phyloP scores from a whole-genome alignment of 2,888 invertebrate genomes.

The Himalopsyche anomala region DNA sequence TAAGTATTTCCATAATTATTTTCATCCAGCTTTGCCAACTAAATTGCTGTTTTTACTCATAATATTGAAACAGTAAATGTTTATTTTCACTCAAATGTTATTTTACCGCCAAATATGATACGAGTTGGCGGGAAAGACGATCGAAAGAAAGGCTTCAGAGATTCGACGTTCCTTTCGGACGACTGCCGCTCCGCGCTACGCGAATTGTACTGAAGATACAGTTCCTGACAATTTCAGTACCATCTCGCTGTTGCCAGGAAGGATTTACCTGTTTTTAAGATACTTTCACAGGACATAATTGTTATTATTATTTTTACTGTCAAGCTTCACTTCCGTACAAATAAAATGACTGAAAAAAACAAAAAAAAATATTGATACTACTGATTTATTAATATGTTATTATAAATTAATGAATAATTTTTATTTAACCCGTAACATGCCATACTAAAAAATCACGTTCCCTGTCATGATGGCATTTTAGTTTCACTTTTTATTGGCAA shows the following conservation, averaged over 20 bases:
- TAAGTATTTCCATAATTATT: background rate
- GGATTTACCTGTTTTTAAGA: too few species aligned
- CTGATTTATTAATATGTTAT: too few species aligned
- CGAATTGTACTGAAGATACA: background rate
- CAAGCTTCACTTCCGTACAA: too few species aligned
- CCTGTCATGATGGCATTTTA: too few species aligned
- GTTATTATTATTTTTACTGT: too few species aligned
- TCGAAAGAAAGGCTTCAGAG: background rate
- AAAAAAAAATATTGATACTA: too few species aligned
- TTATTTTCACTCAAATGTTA: background rate
- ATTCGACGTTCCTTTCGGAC: background rate
- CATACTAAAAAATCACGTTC: too few species aligned
- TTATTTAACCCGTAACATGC: too few species aligned
- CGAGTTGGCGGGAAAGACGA: conserved; percentile 16
- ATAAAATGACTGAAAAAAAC: too few species aligned
- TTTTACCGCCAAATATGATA: background rate
- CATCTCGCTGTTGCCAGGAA: conserved; percentile 1
- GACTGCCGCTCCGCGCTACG: background rate
- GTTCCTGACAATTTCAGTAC: background rate
- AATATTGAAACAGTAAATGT: background rate
- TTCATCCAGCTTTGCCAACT: background rate
- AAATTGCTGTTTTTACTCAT: background rate
- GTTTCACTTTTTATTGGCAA: too few species aligned
- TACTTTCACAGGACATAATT: too few species aligned
- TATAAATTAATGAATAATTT: too few species aligned